A percentile compares a stretch with the other conserved stretches of the same genome.
Evolutionary conservation across 2,797 vertebrate genomes (phyloP).

Genomic region (Neopelma chrysocephalum): DNA sequence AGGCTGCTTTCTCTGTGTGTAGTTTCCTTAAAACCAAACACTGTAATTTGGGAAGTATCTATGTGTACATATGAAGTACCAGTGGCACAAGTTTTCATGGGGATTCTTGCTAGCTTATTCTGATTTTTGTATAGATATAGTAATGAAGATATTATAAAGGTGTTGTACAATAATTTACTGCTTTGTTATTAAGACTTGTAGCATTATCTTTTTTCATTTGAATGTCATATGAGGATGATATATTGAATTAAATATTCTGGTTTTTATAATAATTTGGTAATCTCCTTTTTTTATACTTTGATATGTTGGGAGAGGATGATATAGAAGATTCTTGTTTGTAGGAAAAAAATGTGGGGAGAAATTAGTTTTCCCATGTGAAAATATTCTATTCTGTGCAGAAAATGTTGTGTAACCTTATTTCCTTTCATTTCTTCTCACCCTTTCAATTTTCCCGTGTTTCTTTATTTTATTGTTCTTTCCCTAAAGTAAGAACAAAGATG

Average conservation of each 20-base stretch:
- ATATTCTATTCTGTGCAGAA: neutral
- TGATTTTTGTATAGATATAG: neutral
- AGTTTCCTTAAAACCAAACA: neutral
- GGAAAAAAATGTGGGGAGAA: neutral
- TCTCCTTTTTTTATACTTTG: neutral
- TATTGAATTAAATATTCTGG: neutral
- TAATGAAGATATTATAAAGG: neutral
- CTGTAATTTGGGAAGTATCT: neutral
- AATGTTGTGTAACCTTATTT: neutral
- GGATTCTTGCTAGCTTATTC: neutral
- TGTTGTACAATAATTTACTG: neutral
- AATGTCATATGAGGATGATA: neutral
- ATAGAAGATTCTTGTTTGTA: neutral
- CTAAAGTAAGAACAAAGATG: neutral
- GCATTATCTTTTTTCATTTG: neutral
- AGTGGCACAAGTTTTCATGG: neutral
- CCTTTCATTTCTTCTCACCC: neutral
- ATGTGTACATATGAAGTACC: neutral
- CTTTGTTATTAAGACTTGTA: neutral
- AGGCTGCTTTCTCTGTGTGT: neutral
- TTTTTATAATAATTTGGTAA: neutral
- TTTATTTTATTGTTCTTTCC: neutral
- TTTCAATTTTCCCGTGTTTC: neutral
- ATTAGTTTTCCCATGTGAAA: neutral
- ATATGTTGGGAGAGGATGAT: neutral